Percentiles rank a stretch among this genome's conserved stretches.
Conservation (phyloP, 1,140 invertebrate genomes). For the Bombus balteatus region DNA sequence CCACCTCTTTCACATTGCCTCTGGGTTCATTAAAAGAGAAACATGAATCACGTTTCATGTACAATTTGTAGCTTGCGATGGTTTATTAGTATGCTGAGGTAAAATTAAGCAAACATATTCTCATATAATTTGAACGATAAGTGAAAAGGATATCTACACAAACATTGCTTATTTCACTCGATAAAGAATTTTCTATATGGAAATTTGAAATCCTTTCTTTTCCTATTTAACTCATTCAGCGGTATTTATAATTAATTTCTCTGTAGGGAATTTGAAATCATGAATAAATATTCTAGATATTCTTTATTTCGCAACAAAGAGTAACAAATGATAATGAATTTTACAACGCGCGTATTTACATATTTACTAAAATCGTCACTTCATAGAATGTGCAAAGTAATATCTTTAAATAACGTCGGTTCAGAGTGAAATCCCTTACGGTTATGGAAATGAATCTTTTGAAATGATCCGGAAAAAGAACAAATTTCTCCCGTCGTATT, state of each 20-base stretch:
- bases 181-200: too few species aligned
- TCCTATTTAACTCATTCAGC: too few species aligned
- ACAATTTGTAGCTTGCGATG: not conserved
- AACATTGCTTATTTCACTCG: too few species aligned
- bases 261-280: too few species aligned
- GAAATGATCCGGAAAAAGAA: not conserved
- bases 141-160: not conserved
- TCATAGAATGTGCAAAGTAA: not conserved
- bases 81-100: not conserved
- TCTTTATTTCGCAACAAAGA: too few species aligned
- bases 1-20: too few species aligned
- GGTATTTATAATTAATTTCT: too few species aligned
- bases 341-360: too few species aligned
- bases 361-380: too few species aligned
- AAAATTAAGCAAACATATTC: not conserved
- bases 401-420: not conserved
- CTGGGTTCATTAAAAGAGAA: not conserved
- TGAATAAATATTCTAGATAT: too few species aligned
- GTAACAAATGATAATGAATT: too few species aligned
- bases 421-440: not conserved
- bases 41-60: not conserved
- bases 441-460: not conserved
- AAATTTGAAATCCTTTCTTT: too few species aligned
- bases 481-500: slow-evolving; percentile 6
- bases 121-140: not conserved